Evolutionary conservation across 2,113 vertebrate species (phyloP), one percentile per base, ranked within the genome.

Genomic region (Cynopterus brachyotis): DNA sequence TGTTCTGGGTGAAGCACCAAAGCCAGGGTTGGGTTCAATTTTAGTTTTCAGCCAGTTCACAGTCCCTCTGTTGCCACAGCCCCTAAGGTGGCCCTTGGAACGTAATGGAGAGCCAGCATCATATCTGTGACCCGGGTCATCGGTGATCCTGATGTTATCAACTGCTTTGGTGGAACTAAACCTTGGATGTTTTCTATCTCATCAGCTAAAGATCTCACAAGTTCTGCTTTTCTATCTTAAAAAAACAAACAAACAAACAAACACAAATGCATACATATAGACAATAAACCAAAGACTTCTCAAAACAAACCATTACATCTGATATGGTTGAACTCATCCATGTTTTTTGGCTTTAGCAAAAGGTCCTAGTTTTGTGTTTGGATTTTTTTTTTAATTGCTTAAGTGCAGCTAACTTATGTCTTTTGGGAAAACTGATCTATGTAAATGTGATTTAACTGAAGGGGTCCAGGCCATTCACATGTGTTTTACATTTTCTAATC

Each of bases 401-500:
- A 79, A 97, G 84, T 97, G 96, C 95, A 97, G 90, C 91, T 97
- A 97, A 98, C 95, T 97, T 87, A 37, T 81, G 69, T 97, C 94
- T 85, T 96, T 35, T 79, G 97, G 91, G 96, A 95, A 98, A 98
- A 97, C 66, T 45, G 95, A 98, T 98, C 98, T 60, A 97, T 97
- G 97, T 96, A 98, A 96, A 97, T 97, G 87, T 73, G 95, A 96
- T 97, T 98, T 98, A 98, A 96, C 97, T 95, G 94, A 97, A 96
- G 80, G 75, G 62, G 60, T 59, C 84, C 13, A 6, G 96, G 83
- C 84, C 94, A 24, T 45, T 97, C 59, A 95, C 98, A 98, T 98
- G 96, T 98, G 98, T 98, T 99, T 98, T 89, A 89, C 88, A 98
- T 98, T 98, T 98, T 94, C 95, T 97, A 98, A 96, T 98, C 97